Base-by-base conservation (phyloP, 1,140 invertebrate genomes). In the Akabosia matsudoensis region DNA sequence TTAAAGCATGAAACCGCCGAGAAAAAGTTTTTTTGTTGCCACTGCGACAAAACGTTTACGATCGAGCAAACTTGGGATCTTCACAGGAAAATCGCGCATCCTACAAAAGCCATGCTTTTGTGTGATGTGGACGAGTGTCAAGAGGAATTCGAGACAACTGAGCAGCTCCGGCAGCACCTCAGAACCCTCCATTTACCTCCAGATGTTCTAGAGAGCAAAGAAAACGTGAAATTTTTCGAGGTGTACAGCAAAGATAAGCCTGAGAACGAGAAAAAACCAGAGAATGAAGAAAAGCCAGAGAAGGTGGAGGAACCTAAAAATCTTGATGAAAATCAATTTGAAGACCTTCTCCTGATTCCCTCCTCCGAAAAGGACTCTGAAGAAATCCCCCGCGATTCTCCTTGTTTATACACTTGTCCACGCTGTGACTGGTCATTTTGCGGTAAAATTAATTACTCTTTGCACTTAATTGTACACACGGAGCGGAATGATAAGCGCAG, bases 31-130 rank as follows among this genome's bases (percentile, higher is more conserved):
- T 67, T 67, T 30, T 67, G 61, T 30, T 7, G 28, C 7, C 61
- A 67, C 22, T 67, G 61, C n/a, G 61, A 67, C 31, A 67, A 67
- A 22, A 30, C 61, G 13, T 67, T 10, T 30, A 67, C 61, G 28
- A 4, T 30, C 4, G 30, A 28, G 22, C 61, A 67, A 67, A 13
- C 24, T 4, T 67, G 10, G 28, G 61, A 67, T 31, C 3, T 67
- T n/a, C 61, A 67, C 30, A 30, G n/a, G 26, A 67, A 67, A 30
- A 31, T 67, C 31, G 61, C 61, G 22, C 61, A 67, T 67, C 61
- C 61, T 10, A 30, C 61, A 30, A 67, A 67, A 30, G 24, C 7
- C 28, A 67, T 16, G 30, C 7, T 67, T 2, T 7, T 7, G 13
- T 67, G 61, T 67, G 61, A 67, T n/a, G 61, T 16, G 22, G 61